Percentiles rank a stretch among this genome's conserved stretches.
Conservation (phyloP, 1,140 invertebrate genomes). For the Bombus impatiens region DNA sequence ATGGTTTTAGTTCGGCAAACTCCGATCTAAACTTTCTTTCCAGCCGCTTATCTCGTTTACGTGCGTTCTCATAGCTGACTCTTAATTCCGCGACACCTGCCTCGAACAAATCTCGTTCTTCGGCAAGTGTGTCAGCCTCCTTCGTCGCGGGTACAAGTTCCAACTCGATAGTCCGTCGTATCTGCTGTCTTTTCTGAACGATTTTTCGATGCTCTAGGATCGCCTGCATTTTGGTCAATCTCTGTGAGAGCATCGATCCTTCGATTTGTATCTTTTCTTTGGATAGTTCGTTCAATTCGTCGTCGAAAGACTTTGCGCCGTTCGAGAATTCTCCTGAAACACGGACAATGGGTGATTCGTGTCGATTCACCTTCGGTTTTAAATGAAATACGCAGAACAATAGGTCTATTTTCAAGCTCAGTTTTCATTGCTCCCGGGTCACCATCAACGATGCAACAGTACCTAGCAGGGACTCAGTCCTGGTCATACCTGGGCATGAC, state of each 20-base stretch:
- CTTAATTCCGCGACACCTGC: slow-evolving; percentile 58
- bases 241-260: slow-evolving; percentile 85
- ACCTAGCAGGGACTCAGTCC: too few species aligned
- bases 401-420: too few species aligned
- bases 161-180: slow-evolving; percentile 25
- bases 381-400: too few species aligned
- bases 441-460: too few species aligned
- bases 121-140: slow-evolving; percentile 4
- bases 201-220: slow-evolving; percentile 32
- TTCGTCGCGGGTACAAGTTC: slow-evolving; percentile 26
- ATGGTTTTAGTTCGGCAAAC: slow-evolving; percentile 74
- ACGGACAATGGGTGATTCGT: too few species aligned
- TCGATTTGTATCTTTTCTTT: slow-evolving; percentile 84
- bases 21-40: slow-evolving; percentile 82
- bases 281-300: slow-evolving; percentile 83
- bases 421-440: too few species aligned
- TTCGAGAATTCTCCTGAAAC: slow-evolving; percentile 80
- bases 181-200: slow-evolving; percentile 41
- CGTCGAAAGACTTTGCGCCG: slow-evolving; percentile 84
- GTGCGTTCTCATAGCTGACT: slow-evolving; percentile 67
- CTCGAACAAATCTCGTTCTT: slow-evolving; percentile 54
- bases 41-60: slow-evolving; percentile 77
- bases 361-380: background rate
- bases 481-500: too few species aligned
- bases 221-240: slow-evolving; percentile 58